These are phyloP conservation scores for Acrobasis consociella DNA, from an alignment of 2,888 invertebrate species.

Conservation along the genomic window DNA sequence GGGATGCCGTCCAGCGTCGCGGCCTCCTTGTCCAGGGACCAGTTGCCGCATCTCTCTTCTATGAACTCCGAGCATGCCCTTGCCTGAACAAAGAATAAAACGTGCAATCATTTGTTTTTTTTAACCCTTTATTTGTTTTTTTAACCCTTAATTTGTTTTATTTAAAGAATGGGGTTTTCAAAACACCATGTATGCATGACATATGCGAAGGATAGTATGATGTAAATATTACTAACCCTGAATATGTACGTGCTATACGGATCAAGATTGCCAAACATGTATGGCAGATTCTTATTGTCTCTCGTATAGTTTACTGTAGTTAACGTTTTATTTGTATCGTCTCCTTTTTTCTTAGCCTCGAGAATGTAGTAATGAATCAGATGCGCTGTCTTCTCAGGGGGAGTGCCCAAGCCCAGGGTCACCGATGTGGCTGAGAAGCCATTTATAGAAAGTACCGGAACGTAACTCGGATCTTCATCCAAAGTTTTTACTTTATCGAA, in stretches of 20 bases:
- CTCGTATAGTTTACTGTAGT: constrained; percentile 84
- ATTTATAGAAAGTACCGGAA: constrained; percentile 90
- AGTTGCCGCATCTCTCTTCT: constrained; percentile 89
- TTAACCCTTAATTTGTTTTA: no score
- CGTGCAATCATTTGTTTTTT: background rate
- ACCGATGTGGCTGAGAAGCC: constrained; percentile 87
- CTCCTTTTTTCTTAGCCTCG: constrained; percentile 82
- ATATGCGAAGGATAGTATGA: no score
- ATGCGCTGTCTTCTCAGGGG: constrained; percentile 84
- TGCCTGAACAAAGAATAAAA: constrained; percentile 60
- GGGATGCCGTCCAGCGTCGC: constrained; percentile 93
- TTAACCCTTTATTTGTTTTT: no score
- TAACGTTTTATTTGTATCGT: constrained; percentile 47
- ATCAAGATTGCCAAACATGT: constrained; percentile 89
- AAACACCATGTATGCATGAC: no score
- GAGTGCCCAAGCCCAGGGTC: constrained; percentile 90
- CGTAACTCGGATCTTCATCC: constrained; percentile 88
- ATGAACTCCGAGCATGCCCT: constrained; percentile 89
- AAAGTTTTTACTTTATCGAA: constrained; percentile 83
- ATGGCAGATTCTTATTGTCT: constrained; percentile 86
- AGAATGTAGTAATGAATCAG: constrained; percentile 90
- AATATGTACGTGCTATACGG: constrained; percentile 92
- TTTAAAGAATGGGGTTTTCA: background rate
- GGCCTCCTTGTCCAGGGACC: constrained; percentile 90
- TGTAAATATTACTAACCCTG: constrained; percentile 74